phyloP scores from a whole-genome alignment of 2,797 vertebrate species.

The Anas bernieri region DNA sequence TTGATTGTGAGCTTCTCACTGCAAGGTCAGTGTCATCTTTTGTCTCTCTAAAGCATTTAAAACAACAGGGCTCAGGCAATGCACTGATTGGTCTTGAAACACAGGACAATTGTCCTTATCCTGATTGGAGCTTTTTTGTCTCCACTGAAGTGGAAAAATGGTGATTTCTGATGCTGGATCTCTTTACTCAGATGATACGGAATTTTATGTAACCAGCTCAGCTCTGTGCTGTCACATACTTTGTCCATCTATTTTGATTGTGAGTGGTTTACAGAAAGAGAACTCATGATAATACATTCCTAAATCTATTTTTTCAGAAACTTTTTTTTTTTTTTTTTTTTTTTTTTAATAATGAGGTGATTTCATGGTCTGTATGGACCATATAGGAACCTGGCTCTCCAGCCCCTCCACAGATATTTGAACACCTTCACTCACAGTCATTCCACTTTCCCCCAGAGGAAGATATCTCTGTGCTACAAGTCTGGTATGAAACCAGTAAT shows the following conservation, averaged over 20 bases:
- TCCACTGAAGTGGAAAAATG: neutral
- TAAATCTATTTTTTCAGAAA: neutral
- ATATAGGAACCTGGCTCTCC: neutral
- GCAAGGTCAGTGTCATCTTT: neutral
- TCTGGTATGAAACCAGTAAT: neutral
- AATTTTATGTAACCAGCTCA: neutral
- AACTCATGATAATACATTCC: neutral
- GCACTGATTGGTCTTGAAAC: neutral
- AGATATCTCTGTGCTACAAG: neutral
- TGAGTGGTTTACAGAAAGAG: neutral
- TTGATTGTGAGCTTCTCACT: neutral
- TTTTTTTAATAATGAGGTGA: neutral
- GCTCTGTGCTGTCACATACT: neutral
- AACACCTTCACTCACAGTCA: neutral
- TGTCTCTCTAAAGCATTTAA: constrained; percentile 4
- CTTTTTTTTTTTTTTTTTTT: too few species aligned
- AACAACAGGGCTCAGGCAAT: neutral
- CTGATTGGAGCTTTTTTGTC: neutral
- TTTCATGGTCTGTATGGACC: neutral
- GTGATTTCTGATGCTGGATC: neutral
- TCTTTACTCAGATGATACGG: neutral
- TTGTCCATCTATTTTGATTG: neutral
- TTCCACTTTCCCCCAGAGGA: neutral
- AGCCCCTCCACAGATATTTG: rapidly evolving
- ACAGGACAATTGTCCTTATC: rapidly evolving